Percentiles rank a stretch among this genome's conserved stretches.
Conservation (phyloP, 2,797 vertebrate genomes). For the Delichon dasypus region DNA sequence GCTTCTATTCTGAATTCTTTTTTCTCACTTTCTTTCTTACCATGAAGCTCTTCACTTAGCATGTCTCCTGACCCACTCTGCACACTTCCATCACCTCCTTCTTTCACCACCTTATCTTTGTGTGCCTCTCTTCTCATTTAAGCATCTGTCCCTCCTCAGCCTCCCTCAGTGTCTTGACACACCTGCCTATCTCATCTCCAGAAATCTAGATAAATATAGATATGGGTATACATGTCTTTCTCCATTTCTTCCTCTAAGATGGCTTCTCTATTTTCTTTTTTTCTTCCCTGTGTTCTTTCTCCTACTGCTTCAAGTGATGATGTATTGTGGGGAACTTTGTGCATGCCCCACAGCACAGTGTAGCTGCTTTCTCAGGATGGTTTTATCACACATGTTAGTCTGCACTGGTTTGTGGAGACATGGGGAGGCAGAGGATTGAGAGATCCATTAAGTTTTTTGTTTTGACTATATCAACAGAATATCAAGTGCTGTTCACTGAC, state of each 20-base stretch:
- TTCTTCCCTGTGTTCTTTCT: not conserved
- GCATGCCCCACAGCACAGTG: accelerated
- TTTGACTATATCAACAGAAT: not conserved
- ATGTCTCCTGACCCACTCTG: not conserved
- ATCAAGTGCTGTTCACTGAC: not conserved
- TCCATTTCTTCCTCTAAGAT: not conserved
- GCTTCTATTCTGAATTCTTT: not conserved
- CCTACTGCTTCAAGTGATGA: not conserved
- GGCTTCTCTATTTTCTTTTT: not conserved
- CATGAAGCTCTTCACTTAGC: not conserved
- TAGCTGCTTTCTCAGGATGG: not conserved
- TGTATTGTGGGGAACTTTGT: not conserved
- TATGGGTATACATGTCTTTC: not conserved
- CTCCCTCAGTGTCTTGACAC: not conserved
- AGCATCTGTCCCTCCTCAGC: not conserved
- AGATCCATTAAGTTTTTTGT: not conserved
- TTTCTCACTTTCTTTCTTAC: not conserved
- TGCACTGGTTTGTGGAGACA: accelerated
- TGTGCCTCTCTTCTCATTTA: not conserved
- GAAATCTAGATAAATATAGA: not conserved
- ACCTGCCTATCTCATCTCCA: not conserved
- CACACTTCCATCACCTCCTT: not conserved
- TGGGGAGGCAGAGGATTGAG: not conserved
- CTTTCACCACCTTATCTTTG: not conserved
- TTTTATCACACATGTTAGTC: not conserved